A percentile compares a stretch with the other conserved stretches of the same genome.
Evolutionary conservation across 2,888 invertebrate species (phyloP).

Genomic region (Parelbella ahira): DNA sequence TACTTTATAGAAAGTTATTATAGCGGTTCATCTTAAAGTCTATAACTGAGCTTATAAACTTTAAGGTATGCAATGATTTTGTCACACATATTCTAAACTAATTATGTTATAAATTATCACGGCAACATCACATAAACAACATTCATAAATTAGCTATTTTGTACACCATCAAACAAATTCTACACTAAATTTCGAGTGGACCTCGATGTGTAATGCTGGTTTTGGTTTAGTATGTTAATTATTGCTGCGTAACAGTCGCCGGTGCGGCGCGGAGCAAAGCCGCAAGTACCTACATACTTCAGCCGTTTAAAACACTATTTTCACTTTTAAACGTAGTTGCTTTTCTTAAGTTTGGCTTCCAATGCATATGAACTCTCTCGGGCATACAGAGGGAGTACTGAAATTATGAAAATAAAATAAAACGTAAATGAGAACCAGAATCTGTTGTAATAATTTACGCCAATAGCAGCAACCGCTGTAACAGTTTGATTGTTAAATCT

Average conservation of each 20-base stretch:
- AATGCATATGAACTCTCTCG: slow-evolving; percentile 79
- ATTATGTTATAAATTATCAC: slow-evolving; percentile 46
- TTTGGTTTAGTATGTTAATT: slow-evolving; percentile 33
- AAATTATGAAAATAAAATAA: slow-evolving; percentile 58
- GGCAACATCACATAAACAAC: slow-evolving; percentile 78
- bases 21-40: slow-evolving; percentile 47
- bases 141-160: slow-evolving; percentile 70
- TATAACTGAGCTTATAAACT: slow-evolving; percentile 50
- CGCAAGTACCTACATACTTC: slow-evolving; percentile 78
- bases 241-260: no score
- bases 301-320: slow-evolving; percentile 81
- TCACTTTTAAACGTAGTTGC: slow-evolving; percentile 80
- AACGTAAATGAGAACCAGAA: slow-evolving; percentile 47
- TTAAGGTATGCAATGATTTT: slow-evolving; percentile 42
- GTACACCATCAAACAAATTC: slow-evolving; percentile 72
- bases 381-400: slow-evolving; percentile 81
- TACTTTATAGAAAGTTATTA: slow-evolving; percentile 31
- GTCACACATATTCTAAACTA: slow-evolving; percentile 73
- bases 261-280: no score
- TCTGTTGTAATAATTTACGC: no score
- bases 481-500: no score
- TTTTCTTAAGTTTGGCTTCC: slow-evolving; percentile 80
- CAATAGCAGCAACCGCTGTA: no score
- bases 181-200: slow-evolving; percentile 58
- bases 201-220: slow-evolving; percentile 40